Evolutionary conservation across 2,797 vertebrate genomes (phyloP), one percentile per base, ranked within the genome.

Genomic region (Helarctos malayanus): DNA sequence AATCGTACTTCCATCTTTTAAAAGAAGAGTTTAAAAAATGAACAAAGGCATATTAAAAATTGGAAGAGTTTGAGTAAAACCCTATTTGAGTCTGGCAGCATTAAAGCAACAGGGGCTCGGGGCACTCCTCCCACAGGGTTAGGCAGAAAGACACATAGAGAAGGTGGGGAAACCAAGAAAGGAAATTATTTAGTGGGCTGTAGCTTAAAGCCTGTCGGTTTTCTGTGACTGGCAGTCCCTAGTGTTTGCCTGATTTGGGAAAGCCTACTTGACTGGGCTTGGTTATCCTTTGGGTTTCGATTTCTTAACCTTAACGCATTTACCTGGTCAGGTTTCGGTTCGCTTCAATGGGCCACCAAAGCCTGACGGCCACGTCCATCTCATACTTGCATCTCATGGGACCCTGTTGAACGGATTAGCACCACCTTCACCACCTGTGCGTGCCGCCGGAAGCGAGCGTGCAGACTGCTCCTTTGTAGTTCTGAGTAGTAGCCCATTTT

Each of bases 51-150:
- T 61, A 65, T 54, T 41, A 63, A 45, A 79, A 78, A 76, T 6
- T 75, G 4, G 49, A 32, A 18, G 57, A 78, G 25, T 78, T 38
- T 78, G n/a, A 89, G 41, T 49, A 79, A 79, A 79, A 65, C 52
- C n/a, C 18, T 35, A 54, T 35, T 14, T 32, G 35, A 90, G 23
- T 61, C 41, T 27, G 41, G 41, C 41, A 63, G 86, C 15, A 35
- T 61, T n/a, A 63, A 38, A 29, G 45, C 21, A 78, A n/a, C 23
- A 89, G 56, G 29, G 57, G 56, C 32, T 32, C 35, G 38, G 38
- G 57, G 15, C 0, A 0, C 6, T 49, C 29, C 57, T 10, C 29
- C 69, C 14, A 3, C 9, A 27, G 41, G 54, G 15, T 89, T 25
- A 47, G 11, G 23, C 4, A 15, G 32, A 47, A 49, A 89, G 29